Evolutionary conservation across 2,113 vertebrate genomes (phyloP), one percentile per base, ranked within the genome.

Genomic region (Nestor notabilis): DNA sequence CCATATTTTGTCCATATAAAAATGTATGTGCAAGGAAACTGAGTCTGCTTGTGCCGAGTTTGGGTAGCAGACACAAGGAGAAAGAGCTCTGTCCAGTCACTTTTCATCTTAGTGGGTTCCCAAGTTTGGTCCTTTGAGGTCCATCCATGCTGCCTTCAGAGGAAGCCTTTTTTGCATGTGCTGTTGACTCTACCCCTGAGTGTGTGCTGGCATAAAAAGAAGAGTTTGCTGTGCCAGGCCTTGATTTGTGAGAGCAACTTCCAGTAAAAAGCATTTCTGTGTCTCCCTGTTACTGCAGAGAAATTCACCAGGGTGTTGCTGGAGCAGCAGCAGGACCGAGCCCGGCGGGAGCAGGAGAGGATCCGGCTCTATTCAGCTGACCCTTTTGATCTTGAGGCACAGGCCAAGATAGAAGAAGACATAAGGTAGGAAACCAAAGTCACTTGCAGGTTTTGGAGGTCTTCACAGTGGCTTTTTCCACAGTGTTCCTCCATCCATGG

Each of bases 371-470:
- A 99, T 66, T 99, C 99, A 4, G 99, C 99, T 19, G 99, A 99
- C 90, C 99, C 99, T 20, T 99, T 99, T 97, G 99, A 99, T 97
- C 98, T 99, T 5, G 99, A 99, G 68, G 99, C 99, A n/a, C 99
- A 99, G 97, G 99, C 99, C 90, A 99, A 99, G 97, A 99, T 99
- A 93, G 99, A 99, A 92, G 99, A 99, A 97, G 99, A 99, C 90
- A 99, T 99, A 95, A 99, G 99, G 99, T 99, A 98, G 71, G 50
- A 75, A 86, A 50, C 17, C 63, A 21, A 11, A 33, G 70, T n/a
- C 13, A 1, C 10, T 23, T 52, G 17, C 37, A 24, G 75, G 78
- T 20, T 75, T 53, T 70, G 71, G 75, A 47, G 31, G 7, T 63
- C 55, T 46, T 64, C 31, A 14, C 1, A n/a, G 64, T 2, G 15